phyloP scores from a whole-genome alignment of 2,888 invertebrate genomes.

The Apamea monoglypha region DNA sequence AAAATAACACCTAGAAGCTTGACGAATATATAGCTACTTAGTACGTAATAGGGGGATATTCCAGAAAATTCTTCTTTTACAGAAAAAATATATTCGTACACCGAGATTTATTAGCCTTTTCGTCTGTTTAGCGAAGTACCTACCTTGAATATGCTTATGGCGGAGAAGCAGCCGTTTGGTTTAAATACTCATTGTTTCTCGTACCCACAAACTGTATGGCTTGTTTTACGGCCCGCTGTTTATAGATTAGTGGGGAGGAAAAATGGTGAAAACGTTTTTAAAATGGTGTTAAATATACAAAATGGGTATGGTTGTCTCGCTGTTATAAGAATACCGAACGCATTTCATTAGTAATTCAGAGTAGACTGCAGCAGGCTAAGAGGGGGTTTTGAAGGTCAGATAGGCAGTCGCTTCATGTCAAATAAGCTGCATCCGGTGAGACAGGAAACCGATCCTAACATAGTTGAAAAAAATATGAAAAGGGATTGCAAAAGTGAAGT shows the following conservation, averaged over 20 bases:
- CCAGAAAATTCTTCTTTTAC: conserved; percentile 23
- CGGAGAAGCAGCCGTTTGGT: conserved; percentile 12
- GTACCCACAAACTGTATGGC: conserved; percentile 22
- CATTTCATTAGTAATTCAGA: background rate
- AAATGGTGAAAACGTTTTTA: background rate
- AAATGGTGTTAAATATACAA: background rate
- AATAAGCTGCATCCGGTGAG: too few species aligned
- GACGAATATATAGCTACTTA: conserved; percentile 26
- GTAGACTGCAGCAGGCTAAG: too few species aligned
- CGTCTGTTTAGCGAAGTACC: conserved; percentile 15
- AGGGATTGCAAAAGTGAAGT: background rate
- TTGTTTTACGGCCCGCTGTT: conserved; percentile 45
- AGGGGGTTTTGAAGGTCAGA: too few species aligned
- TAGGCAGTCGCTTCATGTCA: too few species aligned
- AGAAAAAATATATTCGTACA: conserved; percentile 28
- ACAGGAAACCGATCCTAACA: too few species aligned
- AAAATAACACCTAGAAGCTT: conserved; percentile 17
- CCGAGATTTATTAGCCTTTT: conserved; percentile 52
- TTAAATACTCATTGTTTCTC: conserved; percentile 20
- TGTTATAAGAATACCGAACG: background rate
- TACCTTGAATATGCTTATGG: conserved; percentile 32
- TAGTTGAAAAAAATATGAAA: too few species aligned
- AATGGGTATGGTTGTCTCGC: too few species aligned
- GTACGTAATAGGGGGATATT: conserved; percentile 31
- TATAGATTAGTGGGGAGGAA: conserved; percentile 15